These are phyloP conservation scores for Apeira syringaria DNA, from an alignment of 2,888 invertebrate genomes.

Conservation along the genomic window DNA sequence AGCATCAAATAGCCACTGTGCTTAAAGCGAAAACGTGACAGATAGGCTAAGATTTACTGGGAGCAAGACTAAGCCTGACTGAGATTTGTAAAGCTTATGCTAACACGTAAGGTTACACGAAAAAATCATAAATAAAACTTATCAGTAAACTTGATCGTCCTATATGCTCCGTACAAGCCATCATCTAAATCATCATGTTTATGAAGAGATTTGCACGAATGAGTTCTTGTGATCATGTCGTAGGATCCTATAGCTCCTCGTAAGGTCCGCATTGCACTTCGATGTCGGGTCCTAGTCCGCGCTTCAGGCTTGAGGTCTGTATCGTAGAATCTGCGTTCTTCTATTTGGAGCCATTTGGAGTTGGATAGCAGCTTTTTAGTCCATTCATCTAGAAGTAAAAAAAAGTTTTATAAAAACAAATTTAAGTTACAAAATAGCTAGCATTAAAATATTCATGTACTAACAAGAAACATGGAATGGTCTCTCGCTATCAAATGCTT, in stretches of 20 bases:
- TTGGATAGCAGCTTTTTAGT: slow-evolving; percentile 87
- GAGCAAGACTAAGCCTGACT: no score
- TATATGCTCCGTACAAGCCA: slow-evolving; percentile 66
- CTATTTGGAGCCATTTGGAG: slow-evolving; percentile 87
- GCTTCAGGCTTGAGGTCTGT: slow-evolving; percentile 68
- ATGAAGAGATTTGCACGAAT: slow-evolving; percentile 65
- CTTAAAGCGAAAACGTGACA: neutral
- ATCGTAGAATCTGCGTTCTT: slow-evolving; percentile 79
- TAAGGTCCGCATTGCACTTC: slow-evolving; percentile 49
- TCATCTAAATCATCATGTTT: slow-evolving; percentile 64
- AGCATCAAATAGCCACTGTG: no score
- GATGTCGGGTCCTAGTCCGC: slow-evolving; percentile 47
- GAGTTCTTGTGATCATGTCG: slow-evolving; percentile 66
- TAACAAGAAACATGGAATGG: no score
- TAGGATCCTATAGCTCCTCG: slow-evolving; percentile 49
- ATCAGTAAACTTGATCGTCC: slow-evolving; percentile 61
- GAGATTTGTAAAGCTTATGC: no score
- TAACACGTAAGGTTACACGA: no score
- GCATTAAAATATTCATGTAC: no score
- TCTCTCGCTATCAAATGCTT: no score
- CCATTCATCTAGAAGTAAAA: slow-evolving; percentile 83
- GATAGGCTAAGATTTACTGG: no score
- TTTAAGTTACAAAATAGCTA: no score
- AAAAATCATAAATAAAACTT: slow-evolving; percentile 33
- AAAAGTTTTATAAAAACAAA: neutral